Conservation (phyloP, 1,140 invertebrate species). For the Aphelinus certus region DNA sequence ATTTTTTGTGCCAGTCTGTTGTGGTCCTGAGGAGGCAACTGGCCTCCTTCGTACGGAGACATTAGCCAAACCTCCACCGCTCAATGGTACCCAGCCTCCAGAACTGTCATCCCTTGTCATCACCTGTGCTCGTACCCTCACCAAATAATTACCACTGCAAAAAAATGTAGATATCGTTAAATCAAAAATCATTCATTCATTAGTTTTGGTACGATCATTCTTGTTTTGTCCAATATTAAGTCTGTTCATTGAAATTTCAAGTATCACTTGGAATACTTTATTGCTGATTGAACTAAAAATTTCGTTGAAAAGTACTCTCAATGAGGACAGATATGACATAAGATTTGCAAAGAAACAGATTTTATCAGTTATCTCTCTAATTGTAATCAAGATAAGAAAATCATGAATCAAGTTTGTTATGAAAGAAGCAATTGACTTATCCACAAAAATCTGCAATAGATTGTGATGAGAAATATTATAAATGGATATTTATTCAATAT, state of each 20-base stretch:
- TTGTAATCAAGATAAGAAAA: too few relatives aligned
- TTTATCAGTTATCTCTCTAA: background rate
- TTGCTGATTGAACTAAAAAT: background rate
- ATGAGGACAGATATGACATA: slow-evolving; percentile 13
- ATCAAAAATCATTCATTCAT: too few relatives aligned
- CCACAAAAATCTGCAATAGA: too few relatives aligned
- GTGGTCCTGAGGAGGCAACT: slow-evolving; percentile 53
- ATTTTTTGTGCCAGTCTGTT: slow-evolving; percentile 48
- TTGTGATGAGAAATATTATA: too few relatives aligned
- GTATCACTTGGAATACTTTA: too few relatives aligned
- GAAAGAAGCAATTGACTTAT: too few relatives aligned
- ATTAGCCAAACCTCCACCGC: slow-evolving; percentile 91
- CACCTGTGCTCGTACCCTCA: slow-evolving; percentile 96
- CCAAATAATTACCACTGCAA: slow-evolving; percentile 88
- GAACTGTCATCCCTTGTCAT: slow-evolving; percentile 97
- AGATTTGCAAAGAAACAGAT: slow-evolving; percentile 9
- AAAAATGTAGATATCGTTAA: slow-evolving; percentile 15
- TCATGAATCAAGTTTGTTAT: too few relatives aligned
- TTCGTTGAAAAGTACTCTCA: background rate
- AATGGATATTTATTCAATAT: too few relatives aligned
- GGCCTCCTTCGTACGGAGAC: slow-evolving; percentile 84
- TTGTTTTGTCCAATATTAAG: too few relatives aligned
- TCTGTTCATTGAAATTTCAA: too few relatives aligned
- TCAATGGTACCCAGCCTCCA: slow-evolving; percentile 94
- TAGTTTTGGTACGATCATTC: too few relatives aligned